phyloP scores from a whole-genome alignment of 1,140 invertebrate species.

The Zaprionus kolodkinae region DNA sequence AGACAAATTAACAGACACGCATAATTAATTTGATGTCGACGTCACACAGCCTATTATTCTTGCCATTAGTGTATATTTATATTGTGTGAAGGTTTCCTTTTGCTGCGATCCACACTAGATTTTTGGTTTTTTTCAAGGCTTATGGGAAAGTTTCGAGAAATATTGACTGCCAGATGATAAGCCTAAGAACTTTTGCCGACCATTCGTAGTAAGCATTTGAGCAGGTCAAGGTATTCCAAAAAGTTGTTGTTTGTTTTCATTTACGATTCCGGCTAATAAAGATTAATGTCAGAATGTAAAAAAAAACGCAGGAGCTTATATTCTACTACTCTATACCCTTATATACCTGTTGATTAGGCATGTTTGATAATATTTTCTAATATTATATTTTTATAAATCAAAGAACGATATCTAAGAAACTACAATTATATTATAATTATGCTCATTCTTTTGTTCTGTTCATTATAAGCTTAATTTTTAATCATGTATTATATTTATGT shows the following conservation, averaged over 20 bases:
- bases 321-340: too few species aligned
- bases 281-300: not conserved
- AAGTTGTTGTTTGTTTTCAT: not conserved
- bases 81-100: not conserved
- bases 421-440: not conserved
- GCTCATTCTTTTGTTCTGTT: not conserved
- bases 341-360: too few species aligned
- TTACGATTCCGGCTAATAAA: not conserved
- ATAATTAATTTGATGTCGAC: too few species aligned
- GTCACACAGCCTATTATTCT: too few species aligned
- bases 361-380: too few species aligned
- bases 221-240: not conserved
- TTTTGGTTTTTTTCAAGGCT: not conserved
- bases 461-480: not conserved
- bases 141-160: not conserved
- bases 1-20: too few species aligned
- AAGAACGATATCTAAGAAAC: not conserved
- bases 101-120: not conserved
- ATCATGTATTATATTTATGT: not conserved
- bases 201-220: not conserved
- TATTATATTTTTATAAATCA: too few species aligned
- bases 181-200: not conserved
- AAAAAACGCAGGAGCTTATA: too few species aligned
- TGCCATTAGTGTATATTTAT: too few species aligned
- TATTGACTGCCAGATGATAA: not conserved